Evolutionary conservation across 2,888 invertebrate genomes (phyloP).

Genomic region (Chrysomela aeneicollis): DNA sequence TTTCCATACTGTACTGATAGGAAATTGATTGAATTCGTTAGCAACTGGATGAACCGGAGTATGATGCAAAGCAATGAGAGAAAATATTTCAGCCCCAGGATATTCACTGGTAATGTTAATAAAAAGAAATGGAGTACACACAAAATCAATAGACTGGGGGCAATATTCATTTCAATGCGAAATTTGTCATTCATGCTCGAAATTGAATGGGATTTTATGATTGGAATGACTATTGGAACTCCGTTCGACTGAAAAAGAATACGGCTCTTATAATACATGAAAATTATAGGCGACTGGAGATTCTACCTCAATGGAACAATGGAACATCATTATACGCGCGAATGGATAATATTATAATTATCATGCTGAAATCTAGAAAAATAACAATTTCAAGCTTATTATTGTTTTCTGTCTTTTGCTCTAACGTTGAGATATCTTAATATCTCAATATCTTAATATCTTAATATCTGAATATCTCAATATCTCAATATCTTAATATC

Average conservation of each 20-base stretch:
- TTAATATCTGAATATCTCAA: too few species aligned
- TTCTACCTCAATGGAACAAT: conserved; percentile 21
- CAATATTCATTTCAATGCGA: conserved; percentile 63
- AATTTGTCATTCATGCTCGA: conserved; percentile 63
- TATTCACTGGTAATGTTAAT: conserved; percentile 41
- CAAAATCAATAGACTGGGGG: conserved; percentile 58
- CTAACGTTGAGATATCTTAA: too few species aligned
- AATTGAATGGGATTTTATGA: conserved; percentile 62
- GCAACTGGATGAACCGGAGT: neutral
- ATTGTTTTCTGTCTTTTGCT: too few species aligned
- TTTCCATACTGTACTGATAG: neutral
- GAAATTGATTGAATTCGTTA: conserved; percentile 1
- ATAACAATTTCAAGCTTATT: too few species aligned
- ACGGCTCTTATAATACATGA: conserved; percentile 57
- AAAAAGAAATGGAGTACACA: conserved; percentile 52
- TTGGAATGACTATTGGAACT: conserved; percentile 59
- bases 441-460: too few species aligned
- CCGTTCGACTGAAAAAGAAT: conserved; percentile 55
- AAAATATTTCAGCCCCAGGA: conserved; percentile 28
- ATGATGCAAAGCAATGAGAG: conserved; percentile 3
- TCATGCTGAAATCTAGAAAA: too few species aligned
- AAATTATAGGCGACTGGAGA: conserved; percentile 42
- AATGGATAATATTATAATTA: too few species aligned
- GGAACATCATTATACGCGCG: neutral
- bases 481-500: too few species aligned